Evolutionary conservation across 2,888 invertebrate genomes (phyloP), one percentile per base, ranked within the genome.

Genomic region (Lypha dubia): DNA sequence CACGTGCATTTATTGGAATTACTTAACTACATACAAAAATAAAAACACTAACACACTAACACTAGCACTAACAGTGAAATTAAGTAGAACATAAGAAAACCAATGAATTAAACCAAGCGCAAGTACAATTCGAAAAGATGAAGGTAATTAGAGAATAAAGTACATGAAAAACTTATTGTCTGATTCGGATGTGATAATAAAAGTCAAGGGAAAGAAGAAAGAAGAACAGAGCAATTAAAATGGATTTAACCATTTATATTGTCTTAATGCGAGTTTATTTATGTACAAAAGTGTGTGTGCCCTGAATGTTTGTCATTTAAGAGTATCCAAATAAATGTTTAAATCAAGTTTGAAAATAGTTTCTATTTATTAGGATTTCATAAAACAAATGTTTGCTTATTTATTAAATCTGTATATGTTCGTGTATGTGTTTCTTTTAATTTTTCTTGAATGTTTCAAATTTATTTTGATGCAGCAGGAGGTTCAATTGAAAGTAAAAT

Each of bases 1-100:
- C 67, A 84, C 84, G 80, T 84, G 76, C 51, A 80, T 65, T 81
- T 75, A 70, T 81, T 75, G 68, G 75, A 49, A 75, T 70, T 65
- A 71, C 56, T 20, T 11, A 56, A 46, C 51, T 11, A 62, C 22
- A 28, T 9, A 68, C 8, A 51, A 44, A 51, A 20, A 46, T 63
- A 46, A 11, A 3, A 6, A 24, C 9, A 32, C n/a, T 3, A 3
- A 17, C 9, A 46, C 28, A 41, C 3, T 41, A 28, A 13, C 4
- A n/a, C n/a, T n/a, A n/a, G n/a, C n/a, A n/a, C n/a, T n/a, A n/a
- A n/a, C 6, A 5, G 41, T 9, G 15, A 13, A 63, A 3, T 63
- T 22, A 28, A 44, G n/a, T n/a, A 17, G 32, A 24, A 24, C 17
- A 22, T 35, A 70, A 62, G 24, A 81, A 46, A 62, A 46, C 46